phyloP scores from a whole-genome alignment of 2,113 vertebrate species.

The Ascaphus truei region DNA sequence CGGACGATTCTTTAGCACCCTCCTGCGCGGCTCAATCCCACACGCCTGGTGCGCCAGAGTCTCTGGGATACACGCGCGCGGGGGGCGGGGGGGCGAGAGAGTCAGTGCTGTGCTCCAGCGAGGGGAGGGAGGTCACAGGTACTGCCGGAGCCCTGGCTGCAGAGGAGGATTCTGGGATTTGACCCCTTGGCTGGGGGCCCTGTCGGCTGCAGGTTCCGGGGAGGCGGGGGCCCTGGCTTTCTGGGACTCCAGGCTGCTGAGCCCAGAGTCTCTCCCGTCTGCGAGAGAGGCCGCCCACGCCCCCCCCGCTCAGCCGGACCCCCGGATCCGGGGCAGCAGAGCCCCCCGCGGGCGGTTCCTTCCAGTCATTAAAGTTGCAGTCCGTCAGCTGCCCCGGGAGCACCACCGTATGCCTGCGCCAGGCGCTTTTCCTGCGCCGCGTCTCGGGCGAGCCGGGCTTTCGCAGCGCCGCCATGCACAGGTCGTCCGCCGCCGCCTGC shows the following conservation, averaged over 20 bases:
- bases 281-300: no score
- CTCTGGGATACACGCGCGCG: no score
- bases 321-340: conserved; percentile 10
- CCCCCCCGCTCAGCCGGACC: not conserved
- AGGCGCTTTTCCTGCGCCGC: conserved; percentile 78
- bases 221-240: conserved; percentile 54
- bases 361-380: conserved; percentile 72
- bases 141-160: conserved; percentile 66
- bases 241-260: conserved; percentile 69
- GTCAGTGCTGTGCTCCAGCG: not conserved
- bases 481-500: conserved; percentile 77
- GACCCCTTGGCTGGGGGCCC: conserved; percentile 37
- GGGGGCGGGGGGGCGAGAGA: no score
- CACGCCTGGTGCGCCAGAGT: no score
- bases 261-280: conserved; percentile 64
- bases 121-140: conserved; percentile 51
- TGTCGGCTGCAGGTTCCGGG: not conserved
- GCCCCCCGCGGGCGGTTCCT: conserved; percentile 43
- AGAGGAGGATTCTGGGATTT: conserved; percentile 54
- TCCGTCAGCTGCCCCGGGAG: conserved; percentile 69
- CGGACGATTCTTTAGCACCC: no score
- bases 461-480: conserved; percentile 71
- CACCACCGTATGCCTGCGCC: conserved; percentile 89
- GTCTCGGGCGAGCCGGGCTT: conserved; percentile 83
- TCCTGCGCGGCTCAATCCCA: no score